Evolutionary conservation across 1,140 invertebrate genomes (phyloP).

Genomic region (Pseudomyrmex concolor): DNA sequence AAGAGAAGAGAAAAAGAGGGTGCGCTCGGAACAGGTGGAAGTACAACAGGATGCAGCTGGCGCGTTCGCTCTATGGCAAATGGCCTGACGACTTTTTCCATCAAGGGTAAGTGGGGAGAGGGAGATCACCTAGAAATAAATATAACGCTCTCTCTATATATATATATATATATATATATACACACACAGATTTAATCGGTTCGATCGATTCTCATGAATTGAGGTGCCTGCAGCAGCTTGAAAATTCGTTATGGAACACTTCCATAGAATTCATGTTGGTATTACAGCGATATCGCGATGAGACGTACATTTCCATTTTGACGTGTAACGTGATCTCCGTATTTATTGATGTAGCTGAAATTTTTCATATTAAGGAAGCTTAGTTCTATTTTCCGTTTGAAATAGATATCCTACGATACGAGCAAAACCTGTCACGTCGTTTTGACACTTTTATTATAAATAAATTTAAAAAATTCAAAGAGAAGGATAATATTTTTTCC

Average conservation of each 20-base stretch:
- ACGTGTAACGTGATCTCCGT: not conserved
- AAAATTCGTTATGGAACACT: constrained; percentile 19
- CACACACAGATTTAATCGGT: constrained; percentile 59
- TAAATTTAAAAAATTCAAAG: not conserved
- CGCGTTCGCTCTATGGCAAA: constrained; percentile 63
- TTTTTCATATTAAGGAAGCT: constrained; percentile 20
- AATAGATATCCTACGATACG: not conserved
- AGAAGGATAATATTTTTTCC: not conserved
- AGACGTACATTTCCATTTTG: not conserved
- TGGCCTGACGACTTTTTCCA: constrained; percentile 72
- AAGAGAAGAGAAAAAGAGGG: not conserved
- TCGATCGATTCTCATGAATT: constrained; percentile 63
- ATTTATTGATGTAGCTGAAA: constrained; percentile 32
- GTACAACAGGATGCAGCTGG: constrained; percentile 68
- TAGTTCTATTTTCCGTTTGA: not conserved
- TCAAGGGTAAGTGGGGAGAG: not conserved
- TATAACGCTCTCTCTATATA: constrained; percentile 67
- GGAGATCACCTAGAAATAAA: constrained; percentile 74
- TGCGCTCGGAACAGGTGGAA: constrained; percentile 43
- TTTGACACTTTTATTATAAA: not conserved
- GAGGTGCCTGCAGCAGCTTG: not conserved
- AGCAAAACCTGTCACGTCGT: not conserved
- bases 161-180: too few species aligned
- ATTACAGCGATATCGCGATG: not conserved
- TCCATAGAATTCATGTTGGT: not conserved